Conservation (phyloP, 2,113 vertebrate species). For the Phrynocephalus versicolor region DNA sequence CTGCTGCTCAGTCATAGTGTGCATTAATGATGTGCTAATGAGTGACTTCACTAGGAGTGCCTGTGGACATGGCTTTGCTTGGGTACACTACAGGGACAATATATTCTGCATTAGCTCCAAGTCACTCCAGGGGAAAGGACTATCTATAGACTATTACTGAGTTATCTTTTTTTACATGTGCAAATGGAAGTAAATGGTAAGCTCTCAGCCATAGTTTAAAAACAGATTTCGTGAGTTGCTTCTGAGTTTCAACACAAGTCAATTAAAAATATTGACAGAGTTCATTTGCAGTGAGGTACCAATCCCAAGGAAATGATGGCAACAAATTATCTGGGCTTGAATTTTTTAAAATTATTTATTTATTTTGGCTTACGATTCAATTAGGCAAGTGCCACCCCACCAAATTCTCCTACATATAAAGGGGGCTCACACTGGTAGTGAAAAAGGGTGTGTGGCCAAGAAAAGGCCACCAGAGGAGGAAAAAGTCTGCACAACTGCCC, state of each 20-base stretch:
- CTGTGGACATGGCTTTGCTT: slow-evolving; percentile 20
- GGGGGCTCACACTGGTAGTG: too few relatives aligned
- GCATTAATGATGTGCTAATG: slow-evolving; percentile 30
- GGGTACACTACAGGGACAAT: slow-evolving; percentile 10
- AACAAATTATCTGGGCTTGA: too few relatives aligned
- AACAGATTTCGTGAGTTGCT: neutral
- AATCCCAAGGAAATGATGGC: neutral
- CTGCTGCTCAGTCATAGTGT: slow-evolving; percentile 2
- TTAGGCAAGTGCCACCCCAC: too few relatives aligned
- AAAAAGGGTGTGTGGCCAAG: too few relatives aligned
- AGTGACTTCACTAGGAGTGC: slow-evolving; percentile 16
- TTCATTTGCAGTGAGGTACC: neutral
- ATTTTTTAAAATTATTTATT: too few relatives aligned
- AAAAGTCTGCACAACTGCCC: too few relatives aligned
- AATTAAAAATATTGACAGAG: neutral
- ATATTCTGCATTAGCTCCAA: slow-evolving; percentile 11
- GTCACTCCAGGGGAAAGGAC: slow-evolving; percentile 1
- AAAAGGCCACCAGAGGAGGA: too few relatives aligned
- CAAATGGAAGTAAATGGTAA: slow-evolving; percentile 11
- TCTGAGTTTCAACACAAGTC: neutral
- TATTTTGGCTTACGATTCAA: too few relatives aligned
- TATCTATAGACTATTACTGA: neutral
- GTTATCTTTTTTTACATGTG: neutral
- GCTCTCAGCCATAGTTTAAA: neutral
- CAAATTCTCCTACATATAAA: too few relatives aligned